Evolutionary conservation across 1,140 invertebrate species (phyloP).

Genomic region (Frieseomelitta varia): DNA sequence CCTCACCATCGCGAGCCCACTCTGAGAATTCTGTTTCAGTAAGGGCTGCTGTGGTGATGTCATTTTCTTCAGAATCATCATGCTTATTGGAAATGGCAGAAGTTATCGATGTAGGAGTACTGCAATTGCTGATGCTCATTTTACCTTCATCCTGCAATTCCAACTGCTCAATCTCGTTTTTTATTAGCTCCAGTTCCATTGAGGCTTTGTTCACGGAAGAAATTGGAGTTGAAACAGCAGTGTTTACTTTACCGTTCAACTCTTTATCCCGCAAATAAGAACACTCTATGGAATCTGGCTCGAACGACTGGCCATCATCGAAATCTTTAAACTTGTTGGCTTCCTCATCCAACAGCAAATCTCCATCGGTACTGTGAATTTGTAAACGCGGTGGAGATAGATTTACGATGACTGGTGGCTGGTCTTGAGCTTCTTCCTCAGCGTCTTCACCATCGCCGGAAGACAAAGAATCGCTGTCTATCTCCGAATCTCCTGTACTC

Average conservation of each 20-base stretch:
- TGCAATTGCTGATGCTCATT: conserved; percentile 77
- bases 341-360: conserved; percentile 76
- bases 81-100: conserved; percentile 77
- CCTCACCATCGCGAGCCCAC: conserved; percentile 90
- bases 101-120: conserved; percentile 78
- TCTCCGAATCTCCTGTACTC: conserved; percentile 80
- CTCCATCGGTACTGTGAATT: conserved; percentile 76
- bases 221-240: neutral
- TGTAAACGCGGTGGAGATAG: conserved; percentile 74
- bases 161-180: conserved; percentile 73
- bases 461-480: conserved; percentile 86
- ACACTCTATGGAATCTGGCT: conserved; percentile 80
- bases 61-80: conserved; percentile 82
- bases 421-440: conserved; percentile 57
- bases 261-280: conserved; percentile 48
- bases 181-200: conserved; percentile 70
- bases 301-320: conserved; percentile 72
- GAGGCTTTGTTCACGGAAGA: neutral
- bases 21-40: conserved; percentile 93
- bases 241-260: neutral
- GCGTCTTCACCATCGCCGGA: conserved; percentile 77
- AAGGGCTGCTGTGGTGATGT: conserved; percentile 86
- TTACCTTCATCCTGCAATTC: conserved; percentile 73
- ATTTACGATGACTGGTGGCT: conserved; percentile 55
- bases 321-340: conserved; percentile 67